Conservation (phyloP, 1,140 invertebrate species). For the Brachionus sp. region DNA sequence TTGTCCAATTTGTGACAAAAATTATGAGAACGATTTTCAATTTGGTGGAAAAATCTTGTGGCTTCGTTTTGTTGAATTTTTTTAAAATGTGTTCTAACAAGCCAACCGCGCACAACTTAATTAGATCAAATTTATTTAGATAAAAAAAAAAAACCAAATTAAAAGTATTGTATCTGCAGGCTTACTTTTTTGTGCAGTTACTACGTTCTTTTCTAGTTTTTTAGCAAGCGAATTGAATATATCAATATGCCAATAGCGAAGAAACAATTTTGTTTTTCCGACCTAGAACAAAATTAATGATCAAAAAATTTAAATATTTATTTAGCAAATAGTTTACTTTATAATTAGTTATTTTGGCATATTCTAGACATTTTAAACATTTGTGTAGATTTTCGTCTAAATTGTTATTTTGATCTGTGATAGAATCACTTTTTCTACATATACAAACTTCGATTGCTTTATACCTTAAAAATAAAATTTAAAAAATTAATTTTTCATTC, state of each 20-base stretch:
- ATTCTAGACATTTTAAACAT: constrained; percentile 43
- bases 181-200: constrained; percentile 40
- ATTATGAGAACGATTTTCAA: constrained; percentile 3
- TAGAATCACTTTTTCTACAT: not conserved
- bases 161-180: not conserved
- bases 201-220: constrained; percentile 39
- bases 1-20: not conserved
- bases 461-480: constrained; percentile 21
- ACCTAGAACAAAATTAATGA: constrained; percentile 17
- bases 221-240: constrained; percentile 27
- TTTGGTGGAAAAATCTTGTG: constrained; percentile 24
- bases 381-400: constrained; percentile 13
- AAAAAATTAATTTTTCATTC: not conserved
- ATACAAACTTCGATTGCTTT: constrained; percentile 24
- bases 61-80: constrained; percentile 7
- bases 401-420: constrained; percentile 22
- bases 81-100: constrained; percentile 34
- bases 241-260: constrained; percentile 45
- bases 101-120: constrained; percentile 40
- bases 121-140: not conserved
- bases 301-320: not conserved
- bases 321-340: constrained; percentile 6
- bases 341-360: constrained; percentile 44
- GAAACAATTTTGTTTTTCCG: constrained; percentile 40
- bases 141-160: not conserved